Base-by-base conservation (phyloP, 2,888 invertebrate species). In the Geotrupes spiniger region DNA sequence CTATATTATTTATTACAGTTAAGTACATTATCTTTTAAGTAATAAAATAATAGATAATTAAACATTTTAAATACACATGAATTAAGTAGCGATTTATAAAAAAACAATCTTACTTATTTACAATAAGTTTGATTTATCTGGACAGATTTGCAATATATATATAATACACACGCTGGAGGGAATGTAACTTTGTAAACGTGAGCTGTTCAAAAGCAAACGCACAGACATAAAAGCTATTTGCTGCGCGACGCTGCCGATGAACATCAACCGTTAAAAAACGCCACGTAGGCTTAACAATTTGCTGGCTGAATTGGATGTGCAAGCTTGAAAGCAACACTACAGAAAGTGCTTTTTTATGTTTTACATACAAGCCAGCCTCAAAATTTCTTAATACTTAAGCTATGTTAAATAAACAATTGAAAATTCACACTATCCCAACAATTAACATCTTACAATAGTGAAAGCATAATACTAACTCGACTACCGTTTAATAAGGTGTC, bases 101-200 rank as follows among this genome's bases (percentile, higher is more conserved):
- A 65, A 66, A 71, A 68, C 66, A 67, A 65, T 66, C 59, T 65
- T 68, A 71, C 67, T 68, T 72, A 73, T 71, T 65, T 71, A 71
- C 72, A 72, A 71, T 70, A 72, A 70, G 70, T 73, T 72, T 72
- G 69, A 72, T 72, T 73, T 62, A 64, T 66, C 66, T 73, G 73
- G 73, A 73, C 74, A 74, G 74, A 73, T 70, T 73, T 72, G 70
- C 71, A 70, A 70, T 69, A 66, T 71, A 71, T 70, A 71, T 68
- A 69, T 62, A 66, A 63, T 69, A 70, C 70, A 64, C 64, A 65
- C 63, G 63, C 61, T 72, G 73, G 72, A 72, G 73, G 73, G 72
- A 73, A 72, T 72, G 69, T 68, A 56, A 61, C 56, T 66, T 68
- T 61, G 65, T 64, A 63, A 62, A 57, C 53, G 47, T 54, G 45